Percentiles rank a stretch among this genome's conserved stretches.
Evolutionary conservation across 2,888 invertebrate species (phyloP).

Genomic region (Morpho helenor): DNA sequence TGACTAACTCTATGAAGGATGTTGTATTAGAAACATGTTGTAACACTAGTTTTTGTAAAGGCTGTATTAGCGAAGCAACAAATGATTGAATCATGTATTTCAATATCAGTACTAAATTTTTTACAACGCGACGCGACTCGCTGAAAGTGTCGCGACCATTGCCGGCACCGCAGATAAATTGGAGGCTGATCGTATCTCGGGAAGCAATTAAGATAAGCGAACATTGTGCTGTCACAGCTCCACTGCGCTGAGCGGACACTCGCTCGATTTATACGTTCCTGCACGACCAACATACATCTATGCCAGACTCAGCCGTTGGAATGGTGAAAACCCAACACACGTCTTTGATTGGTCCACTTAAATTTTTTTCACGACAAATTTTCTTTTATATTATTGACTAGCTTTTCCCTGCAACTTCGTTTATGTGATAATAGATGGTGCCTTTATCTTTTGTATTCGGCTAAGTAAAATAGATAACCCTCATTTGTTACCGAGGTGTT

Average conservation of each 20-base stretch:
- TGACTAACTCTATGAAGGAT: no score
- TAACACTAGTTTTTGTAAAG: no score
- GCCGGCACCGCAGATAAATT: slow-evolving; percentile 47
- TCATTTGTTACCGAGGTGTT: no score
- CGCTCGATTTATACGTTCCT: slow-evolving; percentile 28
- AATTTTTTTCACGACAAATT: no score
- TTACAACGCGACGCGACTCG: background rate
- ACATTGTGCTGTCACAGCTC: slow-evolving; percentile 65
- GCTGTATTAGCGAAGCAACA: background rate
- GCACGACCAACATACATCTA: slow-evolving; percentile 12
- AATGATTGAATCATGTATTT: background rate
- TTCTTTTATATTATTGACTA: no score
- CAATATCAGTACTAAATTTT: background rate
- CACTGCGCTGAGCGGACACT: slow-evolving; percentile 53
- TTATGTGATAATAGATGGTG: no score
- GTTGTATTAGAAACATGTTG: no score
- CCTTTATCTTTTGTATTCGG: no score
- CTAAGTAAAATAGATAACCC: no score
- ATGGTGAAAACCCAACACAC: slow-evolving; percentile 20
- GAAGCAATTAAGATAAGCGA: slow-evolving; percentile 74
- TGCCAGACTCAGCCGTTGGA: slow-evolving; percentile 24
- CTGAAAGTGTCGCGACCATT: slow-evolving; percentile 4
- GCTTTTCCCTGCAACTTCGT: no score
- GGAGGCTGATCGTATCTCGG: slow-evolving; percentile 57
- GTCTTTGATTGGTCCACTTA: slow-evolving; percentile 29